Conservation (phyloP, 2,113 vertebrate species). For the Rhagologus leucostigma region DNA sequence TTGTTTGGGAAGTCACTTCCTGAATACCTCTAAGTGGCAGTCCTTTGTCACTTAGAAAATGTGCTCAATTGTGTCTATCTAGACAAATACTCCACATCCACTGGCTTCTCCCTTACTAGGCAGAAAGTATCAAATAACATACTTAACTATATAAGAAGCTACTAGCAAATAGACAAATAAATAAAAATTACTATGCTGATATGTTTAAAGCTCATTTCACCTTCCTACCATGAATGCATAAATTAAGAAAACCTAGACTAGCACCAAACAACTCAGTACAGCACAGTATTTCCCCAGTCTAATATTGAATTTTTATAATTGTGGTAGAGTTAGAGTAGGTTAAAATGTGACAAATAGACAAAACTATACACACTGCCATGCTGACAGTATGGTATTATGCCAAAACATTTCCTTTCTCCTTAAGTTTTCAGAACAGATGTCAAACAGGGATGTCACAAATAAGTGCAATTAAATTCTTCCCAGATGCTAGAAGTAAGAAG, state of each 20-base stretch:
- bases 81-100: conserved; percentile 34
- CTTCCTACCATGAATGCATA: not conserved
- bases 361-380: not conserved
- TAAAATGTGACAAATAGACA: not conserved
- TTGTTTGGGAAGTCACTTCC: not conserved
- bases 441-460: not conserved
- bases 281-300: not conserved
- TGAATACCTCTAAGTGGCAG: not conserved
- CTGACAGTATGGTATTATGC: not conserved
- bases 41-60: not conserved
- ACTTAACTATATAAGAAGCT: not conserved
- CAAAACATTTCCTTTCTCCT: not conserved
- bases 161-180: not conserved
- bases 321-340: not conserved
- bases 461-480: not conserved
- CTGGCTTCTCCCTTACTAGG: conserved; percentile 17
- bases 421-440: not conserved
- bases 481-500: not conserved
- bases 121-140: conserved; percentile 23
- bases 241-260: conserved; percentile 38
- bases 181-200: conserved; percentile 3
- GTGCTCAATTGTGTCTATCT: conserved; percentile 2
- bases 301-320: not conserved
- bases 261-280: not conserved
- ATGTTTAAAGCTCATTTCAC: not conserved